Evolutionary conservation across 2,797 vertebrate genomes (phyloP), one percentile per base, ranked within the genome.

Genomic region (Rhinoraja longicauda): DNA sequence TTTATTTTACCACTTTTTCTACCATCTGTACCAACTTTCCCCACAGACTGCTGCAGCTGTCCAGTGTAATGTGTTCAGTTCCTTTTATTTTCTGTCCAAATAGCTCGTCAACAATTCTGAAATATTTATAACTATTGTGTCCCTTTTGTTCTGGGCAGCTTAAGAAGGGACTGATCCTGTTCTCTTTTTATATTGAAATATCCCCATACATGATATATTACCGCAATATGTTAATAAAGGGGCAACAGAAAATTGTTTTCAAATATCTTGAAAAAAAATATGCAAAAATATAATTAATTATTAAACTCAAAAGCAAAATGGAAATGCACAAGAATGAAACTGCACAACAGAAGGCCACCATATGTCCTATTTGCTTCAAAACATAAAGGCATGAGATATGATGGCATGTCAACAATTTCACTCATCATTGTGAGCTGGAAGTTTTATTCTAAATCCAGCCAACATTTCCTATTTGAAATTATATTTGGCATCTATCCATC

Each of bases 21-120:
- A 95, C 97, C 96, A 97, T 97, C 97, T 97, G 96, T 95, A 97
- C 96, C 95, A 96, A 96, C 95, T 96, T 96, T 96, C 96, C 97
- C 97, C 95, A 96, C 96, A 98, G 97, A 97, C 96, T 94, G 95
- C 95, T 96, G 95, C 97, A 97, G 96, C 97, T 97, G 97, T 96
- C 96, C 96, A 94, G 95, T 95, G 97, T 96, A 96, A 96, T 96
- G 97, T 96, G 96, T 95, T 95, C 94, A 94, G 94, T 95, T 92
- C 95, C 96, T 96, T 96, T 96, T 96, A 96, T 96, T 96, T 94
- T 95, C 95, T 94, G 95, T 95, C 96, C 95, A 95, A 95, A 94
- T 94, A 90, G 93, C 93, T 93, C 94, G 93, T 93, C 81, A 91
- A 95, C 94, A 95, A 95, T 94, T 91, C 93, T 84, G 95, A 94